These are phyloP conservation scores for Leptinotarsa undecemlineata DNA, from an alignment of 1,140 invertebrate genomes.

Conservation along the genomic window DNA sequence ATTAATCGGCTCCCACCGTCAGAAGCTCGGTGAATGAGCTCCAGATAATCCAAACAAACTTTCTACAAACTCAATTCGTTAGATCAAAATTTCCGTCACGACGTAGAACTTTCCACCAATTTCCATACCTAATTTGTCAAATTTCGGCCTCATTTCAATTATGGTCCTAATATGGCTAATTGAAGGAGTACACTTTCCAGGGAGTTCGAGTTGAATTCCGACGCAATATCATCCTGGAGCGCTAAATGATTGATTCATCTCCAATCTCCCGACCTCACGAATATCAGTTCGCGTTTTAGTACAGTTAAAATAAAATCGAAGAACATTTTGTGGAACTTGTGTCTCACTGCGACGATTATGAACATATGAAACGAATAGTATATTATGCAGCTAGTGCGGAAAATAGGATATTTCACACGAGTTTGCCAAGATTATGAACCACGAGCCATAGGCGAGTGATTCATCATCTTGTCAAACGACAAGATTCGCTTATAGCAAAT, in stretches of 20 bases:
- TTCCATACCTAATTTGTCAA: conserved; percentile 17
- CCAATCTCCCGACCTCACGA: neutral
- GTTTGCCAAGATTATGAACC: too few species aligned
- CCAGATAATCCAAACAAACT: conserved; percentile 11
- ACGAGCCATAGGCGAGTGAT: too few species aligned
- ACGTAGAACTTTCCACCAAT: neutral
- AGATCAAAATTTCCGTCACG: neutral
- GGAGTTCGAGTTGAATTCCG: neutral
- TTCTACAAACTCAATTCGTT: conserved; percentile 9
- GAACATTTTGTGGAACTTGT: too few species aligned
- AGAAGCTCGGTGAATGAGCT: neutral
- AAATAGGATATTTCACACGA: too few species aligned
- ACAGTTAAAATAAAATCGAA: too few species aligned
- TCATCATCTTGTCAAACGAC: too few species aligned
- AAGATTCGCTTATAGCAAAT: too few species aligned
- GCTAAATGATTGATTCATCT: neutral
- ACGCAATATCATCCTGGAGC: neutral
- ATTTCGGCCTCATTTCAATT: conserved; percentile 17
- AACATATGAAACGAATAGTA: too few species aligned
- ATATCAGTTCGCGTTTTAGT: neutral
- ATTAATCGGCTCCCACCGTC: neutral
- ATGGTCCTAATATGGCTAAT: conserved; percentile 10
- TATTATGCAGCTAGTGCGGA: too few species aligned
- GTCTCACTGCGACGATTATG: too few species aligned
- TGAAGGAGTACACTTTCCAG: neutral